Evolutionary conservation across 1,140 invertebrate species (phyloP), one percentile per base, ranked within the genome.

Genomic region (Maniola jurtina): DNA sequence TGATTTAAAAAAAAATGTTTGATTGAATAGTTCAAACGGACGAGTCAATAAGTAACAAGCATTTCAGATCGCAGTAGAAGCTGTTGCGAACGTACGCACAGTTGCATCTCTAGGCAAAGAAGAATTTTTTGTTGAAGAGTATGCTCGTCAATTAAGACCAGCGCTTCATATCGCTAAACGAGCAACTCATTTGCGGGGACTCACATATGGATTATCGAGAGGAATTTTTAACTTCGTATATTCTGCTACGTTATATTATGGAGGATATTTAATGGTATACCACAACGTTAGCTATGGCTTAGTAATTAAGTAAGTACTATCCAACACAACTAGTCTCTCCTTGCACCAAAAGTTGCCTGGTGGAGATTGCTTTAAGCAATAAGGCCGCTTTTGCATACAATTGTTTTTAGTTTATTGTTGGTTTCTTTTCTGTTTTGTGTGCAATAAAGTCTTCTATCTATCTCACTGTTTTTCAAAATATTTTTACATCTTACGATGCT

Each of bases 201-300:
- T 76, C 6, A 63, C 73, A 3, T 73, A 68, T 54, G 73, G 71
- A 6, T 55, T 70, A 6, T 72, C 73, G 9, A 71, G 73, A 56
- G 71, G 71, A 14, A 64, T 76, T 5, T 76, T 66, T 45, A 70
- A 73, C 54, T 76, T 76, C n/a, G 70, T 76, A 25, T 73, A 76
- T 40, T 64, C 73, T 15, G 73, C 64, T 2, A 61, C 73, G 5
- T 54, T 76, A 56, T 73, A 68, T 50, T 76, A 76, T 16, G 73
- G 73, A 38, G 68, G 71, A 14, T 65, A 48, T 45, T 60, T 75
- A 11, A 75, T 75, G 60, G 68, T 75, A 10, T 68, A 72, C 58
- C 42, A 70, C 38, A 52, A 57, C 16, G 57, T 75, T 55, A 38
- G 70, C 48, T 75, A 75, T 33, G 45, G 55, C 25, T 45, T 65